Evolutionary conservation across 2,888 invertebrate species (phyloP).

Genomic region (Elegia similella): DNA sequence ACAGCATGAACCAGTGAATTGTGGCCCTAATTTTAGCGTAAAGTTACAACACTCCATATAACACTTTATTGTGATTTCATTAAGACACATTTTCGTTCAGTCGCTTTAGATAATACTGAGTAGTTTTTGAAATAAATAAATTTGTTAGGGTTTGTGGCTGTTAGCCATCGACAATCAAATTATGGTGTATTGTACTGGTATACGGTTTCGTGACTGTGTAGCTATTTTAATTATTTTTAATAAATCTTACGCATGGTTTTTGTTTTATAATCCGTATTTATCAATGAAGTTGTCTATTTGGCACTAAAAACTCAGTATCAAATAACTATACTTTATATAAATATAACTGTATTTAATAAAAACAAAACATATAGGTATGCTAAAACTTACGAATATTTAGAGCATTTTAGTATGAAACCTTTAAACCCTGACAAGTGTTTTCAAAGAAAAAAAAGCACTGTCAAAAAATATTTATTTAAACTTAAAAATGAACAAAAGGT

Average conservation of each 20-base stretch:
- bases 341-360: no score
- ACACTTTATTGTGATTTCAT: slow-evolving; percentile 31
- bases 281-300: no score
- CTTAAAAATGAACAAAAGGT: no score
- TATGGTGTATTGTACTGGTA: slow-evolving; percentile 47
- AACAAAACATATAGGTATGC: no score
- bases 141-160: slow-evolving; percentile 67
- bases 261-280: not conserved
- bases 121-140: slow-evolving; percentile 68
- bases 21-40: slow-evolving; percentile 53
- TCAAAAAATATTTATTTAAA: no score
- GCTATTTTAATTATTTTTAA: not conserved
- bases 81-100: slow-evolving; percentile 35
- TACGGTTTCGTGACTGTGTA: slow-evolving; percentile 1
- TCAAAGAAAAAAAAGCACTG: no score
- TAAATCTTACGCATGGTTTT: not conserved
- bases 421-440: no score
- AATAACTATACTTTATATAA: no score
- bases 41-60: slow-evolving; percentile 36
- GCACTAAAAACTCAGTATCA: no score
- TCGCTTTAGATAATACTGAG: slow-evolving; percentile 36
- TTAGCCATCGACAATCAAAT: slow-evolving; percentile 61
- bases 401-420: no score
- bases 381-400: no score
- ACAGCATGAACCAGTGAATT: slow-evolving; percentile 41